Conservation (phyloP, 2,113 vertebrate genomes). For the Grallaria varia region DNA sequence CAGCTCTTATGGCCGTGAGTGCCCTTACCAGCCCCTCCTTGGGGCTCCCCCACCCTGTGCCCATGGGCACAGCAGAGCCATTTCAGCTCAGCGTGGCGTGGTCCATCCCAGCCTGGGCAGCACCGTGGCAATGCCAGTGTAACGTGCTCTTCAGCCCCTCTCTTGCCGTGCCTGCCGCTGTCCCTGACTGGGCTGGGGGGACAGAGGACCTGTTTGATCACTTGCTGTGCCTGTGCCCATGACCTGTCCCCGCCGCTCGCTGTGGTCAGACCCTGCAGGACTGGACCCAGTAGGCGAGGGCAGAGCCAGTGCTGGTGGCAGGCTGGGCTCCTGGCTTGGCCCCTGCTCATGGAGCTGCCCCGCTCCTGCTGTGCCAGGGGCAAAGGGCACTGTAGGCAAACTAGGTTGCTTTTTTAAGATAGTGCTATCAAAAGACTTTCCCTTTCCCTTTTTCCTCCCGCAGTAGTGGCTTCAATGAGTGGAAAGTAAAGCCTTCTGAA, state of each 20-base stretch:
- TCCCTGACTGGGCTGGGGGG: neutral
- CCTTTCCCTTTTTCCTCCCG: neutral
- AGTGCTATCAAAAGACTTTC: neutral
- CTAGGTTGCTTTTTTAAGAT: neutral
- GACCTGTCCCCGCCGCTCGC: accelerated
- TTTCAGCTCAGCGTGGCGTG: neutral
- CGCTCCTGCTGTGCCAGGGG: neutral
- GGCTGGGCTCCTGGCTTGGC: neutral
- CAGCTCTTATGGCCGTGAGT: neutral
- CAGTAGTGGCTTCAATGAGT: neutral
- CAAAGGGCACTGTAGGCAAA: neutral
- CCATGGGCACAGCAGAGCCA: neutral
- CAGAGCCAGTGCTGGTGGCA: neutral
- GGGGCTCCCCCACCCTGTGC: accelerated
- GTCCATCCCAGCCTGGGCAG: neutral
- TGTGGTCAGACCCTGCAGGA: neutral
- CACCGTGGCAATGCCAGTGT: neutral
- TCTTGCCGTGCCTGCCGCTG: neutral
- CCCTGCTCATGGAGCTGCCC: neutral
- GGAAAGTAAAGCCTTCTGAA: neutral
- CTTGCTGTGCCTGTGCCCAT: neutral
- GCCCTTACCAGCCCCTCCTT: neutral
- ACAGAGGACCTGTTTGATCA: no score
- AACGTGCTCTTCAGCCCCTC: neutral
- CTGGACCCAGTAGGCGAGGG: neutral